These are phyloP conservation scores for Crotalus helleri DNA, from an alignment of 2,113 vertebrate genomes.

Conservation along the genomic window DNA sequence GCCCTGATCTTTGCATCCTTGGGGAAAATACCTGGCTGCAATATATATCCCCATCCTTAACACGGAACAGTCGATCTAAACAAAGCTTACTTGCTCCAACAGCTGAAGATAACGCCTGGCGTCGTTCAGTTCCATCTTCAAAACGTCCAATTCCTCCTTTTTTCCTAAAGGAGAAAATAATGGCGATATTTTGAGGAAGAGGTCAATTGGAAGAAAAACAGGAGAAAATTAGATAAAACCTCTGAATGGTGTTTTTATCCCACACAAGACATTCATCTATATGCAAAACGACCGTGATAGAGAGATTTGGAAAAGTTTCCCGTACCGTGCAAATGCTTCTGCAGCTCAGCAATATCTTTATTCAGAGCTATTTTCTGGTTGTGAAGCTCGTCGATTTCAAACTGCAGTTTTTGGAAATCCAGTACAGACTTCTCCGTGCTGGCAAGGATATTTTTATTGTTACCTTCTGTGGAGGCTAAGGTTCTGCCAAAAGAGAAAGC, in stretches of 20 bases:
- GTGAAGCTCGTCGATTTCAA: conserved; percentile 62
- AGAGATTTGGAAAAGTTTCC: not conserved
- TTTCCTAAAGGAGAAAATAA: conserved; percentile 59
- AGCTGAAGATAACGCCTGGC: conserved; percentile 64
- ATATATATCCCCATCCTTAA: not conserved
- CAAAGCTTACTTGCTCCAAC: conserved; percentile 67
- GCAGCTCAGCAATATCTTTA: conserved; percentile 42
- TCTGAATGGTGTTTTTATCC: not conserved
- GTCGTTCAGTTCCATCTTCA: conserved; percentile 64
- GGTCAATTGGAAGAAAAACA: not conserved
- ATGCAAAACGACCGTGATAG: fast-evolving
- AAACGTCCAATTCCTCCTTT: conserved; percentile 62
- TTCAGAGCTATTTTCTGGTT: conserved; percentile 60
- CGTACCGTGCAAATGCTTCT: conserved; percentile 69
- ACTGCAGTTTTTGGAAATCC: conserved; percentile 60
- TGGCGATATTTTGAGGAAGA: not conserved
- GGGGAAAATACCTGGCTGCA: not conserved
- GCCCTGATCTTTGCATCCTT: not conserved
- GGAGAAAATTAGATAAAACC: too few relatives aligned
- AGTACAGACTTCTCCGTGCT: conserved; percentile 55
- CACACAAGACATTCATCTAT: not conserved
- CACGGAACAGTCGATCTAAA: fast-evolving
- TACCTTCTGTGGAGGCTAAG: conserved; percentile 66
- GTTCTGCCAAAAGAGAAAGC: conserved; percentile 55
- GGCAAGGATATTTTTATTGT: conserved; percentile 42